Evolutionary conservation across 2,797 vertebrate species (phyloP).

Genomic region (Onychomys leucogaster): DNA sequence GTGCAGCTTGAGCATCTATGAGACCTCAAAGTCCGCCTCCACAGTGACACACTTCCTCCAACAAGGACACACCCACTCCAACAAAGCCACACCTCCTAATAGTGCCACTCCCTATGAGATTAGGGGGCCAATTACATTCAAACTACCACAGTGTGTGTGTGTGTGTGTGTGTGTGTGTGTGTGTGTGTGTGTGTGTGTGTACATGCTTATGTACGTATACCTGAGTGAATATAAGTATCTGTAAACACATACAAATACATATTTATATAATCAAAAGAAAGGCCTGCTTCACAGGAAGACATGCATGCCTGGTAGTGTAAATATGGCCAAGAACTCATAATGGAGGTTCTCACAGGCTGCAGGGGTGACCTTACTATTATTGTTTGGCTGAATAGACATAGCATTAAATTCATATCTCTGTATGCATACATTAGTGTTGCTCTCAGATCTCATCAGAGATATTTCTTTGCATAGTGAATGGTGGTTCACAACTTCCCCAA

Average conservation of each 20-base stretch:
- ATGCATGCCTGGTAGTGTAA: neutral
- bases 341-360: neutral
- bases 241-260: neutral
- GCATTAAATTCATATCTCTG: neutral
- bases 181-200: too few species aligned
- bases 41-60: neutral
- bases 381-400: neutral
- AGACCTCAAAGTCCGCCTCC: neutral
- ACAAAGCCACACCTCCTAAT: neutral
- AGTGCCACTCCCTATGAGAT: neutral
- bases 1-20: neutral
- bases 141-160: neutral
- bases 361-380: neutral
- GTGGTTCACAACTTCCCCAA: neutral
- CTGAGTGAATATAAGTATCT: neutral
- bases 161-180: too few species aligned
- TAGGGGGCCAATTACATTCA: neutral
- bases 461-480: neutral
- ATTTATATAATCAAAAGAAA: conserved; percentile 21
- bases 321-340: neutral
- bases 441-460: neutral
- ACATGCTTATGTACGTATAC: neutral
- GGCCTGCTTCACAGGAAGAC: neutral
- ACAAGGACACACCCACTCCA: neutral
- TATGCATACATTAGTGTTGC: neutral